Percentiles rank a stretch among this genome's conserved stretches.
These are phyloP conservation scores for Eudasyphora cyanicolor DNA, from an alignment of 2,888 invertebrate genomes.

Conservation along the genomic window DNA sequence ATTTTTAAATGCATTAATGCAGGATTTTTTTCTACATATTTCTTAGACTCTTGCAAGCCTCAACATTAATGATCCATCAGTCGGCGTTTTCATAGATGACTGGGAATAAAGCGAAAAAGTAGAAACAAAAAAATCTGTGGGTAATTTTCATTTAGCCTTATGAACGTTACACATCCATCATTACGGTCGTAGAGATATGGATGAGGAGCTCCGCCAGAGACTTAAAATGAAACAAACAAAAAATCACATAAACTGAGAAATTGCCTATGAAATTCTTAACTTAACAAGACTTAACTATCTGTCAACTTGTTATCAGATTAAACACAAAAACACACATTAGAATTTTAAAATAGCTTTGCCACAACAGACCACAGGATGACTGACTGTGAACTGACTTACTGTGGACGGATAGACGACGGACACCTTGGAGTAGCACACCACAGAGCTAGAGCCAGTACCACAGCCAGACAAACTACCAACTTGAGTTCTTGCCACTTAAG, in stretches of 20 bases:
- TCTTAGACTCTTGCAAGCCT: not conserved
- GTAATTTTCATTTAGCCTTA: slow-evolving; percentile 8
- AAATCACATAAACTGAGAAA: not conserved
- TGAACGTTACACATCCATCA: slow-evolving; percentile 29
- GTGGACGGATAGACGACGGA: slow-evolving; percentile 25
- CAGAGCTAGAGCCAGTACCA: no score
- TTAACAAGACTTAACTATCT: slow-evolving; percentile 66
- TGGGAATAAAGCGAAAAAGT: not conserved
- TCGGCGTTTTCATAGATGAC: not conserved
- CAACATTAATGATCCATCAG: slow-evolving; percentile 54
- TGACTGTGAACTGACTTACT: no score
- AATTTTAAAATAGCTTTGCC: slow-evolving; percentile 60
- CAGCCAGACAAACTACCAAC: not conserved
- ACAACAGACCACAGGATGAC: slow-evolving; percentile 19
- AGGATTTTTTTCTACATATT: not conserved
- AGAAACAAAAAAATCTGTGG: not conserved
- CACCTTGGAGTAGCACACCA: not conserved
- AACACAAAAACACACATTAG: slow-evolving; percentile 53
- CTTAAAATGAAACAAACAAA: not conserved
- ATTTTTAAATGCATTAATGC: slow-evolving; percentile 11
- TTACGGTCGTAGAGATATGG: not conserved
- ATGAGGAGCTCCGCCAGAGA: not conserved
- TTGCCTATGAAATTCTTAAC: slow-evolving; percentile 63
- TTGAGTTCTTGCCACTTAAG: slow-evolving; percentile 33
- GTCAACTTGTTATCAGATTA: slow-evolving; percentile 64